These are phyloP conservation scores for Sarcophaga rosellei DNA, from an alignment of 2,888 invertebrate genomes.

Conservation along the genomic window DNA sequence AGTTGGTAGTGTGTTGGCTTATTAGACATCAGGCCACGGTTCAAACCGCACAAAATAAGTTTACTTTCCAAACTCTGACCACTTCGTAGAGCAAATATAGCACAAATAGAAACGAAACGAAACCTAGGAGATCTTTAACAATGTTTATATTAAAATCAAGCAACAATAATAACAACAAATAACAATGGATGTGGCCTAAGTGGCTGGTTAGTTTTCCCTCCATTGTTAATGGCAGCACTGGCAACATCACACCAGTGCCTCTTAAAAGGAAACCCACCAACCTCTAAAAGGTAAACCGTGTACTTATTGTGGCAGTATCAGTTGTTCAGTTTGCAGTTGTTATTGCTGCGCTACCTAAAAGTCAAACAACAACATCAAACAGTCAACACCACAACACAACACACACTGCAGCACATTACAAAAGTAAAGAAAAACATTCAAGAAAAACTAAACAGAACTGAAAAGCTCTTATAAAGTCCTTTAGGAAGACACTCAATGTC, in stretches of 20 bases:
- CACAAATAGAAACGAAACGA: background rate
- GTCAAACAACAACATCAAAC: slow-evolving; percentile 63
- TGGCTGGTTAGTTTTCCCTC: slow-evolving; percentile 65
- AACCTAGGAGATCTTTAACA: slow-evolving; percentile 38
- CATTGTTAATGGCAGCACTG: slow-evolving; percentile 45
- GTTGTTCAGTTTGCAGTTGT: slow-evolving; percentile 2
- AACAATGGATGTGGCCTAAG: slow-evolving; percentile 63
- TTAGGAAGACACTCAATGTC: slow-evolving; percentile 65
- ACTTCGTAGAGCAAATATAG: background rate
- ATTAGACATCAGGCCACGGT: no score
- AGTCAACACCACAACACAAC: slow-evolving; percentile 57
- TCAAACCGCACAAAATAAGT: background rate
- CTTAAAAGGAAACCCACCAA: slow-evolving; percentile 1
- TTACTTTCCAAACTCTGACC: slow-evolving; percentile 34
- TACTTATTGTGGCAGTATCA: background rate
- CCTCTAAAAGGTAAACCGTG: slow-evolving; percentile 38
- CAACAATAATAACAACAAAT: slow-evolving; percentile 53
- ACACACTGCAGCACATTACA: slow-evolving; percentile 26
- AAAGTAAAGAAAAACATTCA: slow-evolving; percentile 36
- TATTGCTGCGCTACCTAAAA: slow-evolving; percentile 61
- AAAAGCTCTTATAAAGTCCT: slow-evolving; percentile 66
- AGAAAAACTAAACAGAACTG: slow-evolving; percentile 22
- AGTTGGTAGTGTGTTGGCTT: no score
- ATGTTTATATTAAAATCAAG: slow-evolving; percentile 63
- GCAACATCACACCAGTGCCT: slow-evolving; percentile 19